A percentile compares a stretch with the other conserved stretches of the same genome.
Evolutionary conservation across 2,888 invertebrate species (phyloP).

Genomic region (Drosophila eohydei): DNA sequence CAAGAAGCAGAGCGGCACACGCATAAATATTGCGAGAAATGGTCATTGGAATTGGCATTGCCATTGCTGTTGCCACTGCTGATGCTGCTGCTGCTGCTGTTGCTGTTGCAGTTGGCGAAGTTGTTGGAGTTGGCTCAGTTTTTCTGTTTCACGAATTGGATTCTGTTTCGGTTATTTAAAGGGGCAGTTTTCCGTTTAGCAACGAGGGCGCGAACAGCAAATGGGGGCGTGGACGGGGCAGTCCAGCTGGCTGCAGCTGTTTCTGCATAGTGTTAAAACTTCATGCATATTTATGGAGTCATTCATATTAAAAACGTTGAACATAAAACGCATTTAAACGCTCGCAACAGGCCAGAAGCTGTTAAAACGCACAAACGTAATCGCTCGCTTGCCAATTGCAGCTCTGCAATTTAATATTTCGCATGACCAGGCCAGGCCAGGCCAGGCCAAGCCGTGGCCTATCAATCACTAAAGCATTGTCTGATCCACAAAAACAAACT

Average conservation of each 20-base stretch:
- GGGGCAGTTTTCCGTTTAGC: slow-evolving; percentile 68
- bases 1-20: slow-evolving; percentile 41
- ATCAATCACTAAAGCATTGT: slow-evolving; percentile 36
- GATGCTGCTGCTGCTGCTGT: slow-evolving; percentile 20
- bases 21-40: slow-evolving; percentile 74
- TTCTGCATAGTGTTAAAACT: slow-evolving; percentile 77
- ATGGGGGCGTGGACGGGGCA: not conserved
- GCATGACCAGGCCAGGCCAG: not conserved
- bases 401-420: slow-evolving; percentile 27
- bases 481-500: slow-evolving; percentile 5
- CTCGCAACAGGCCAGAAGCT: slow-evolving; percentile 41
- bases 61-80: slow-evolving; percentile 17
- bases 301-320: slow-evolving; percentile 76
- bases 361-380: slow-evolving; percentile 57
- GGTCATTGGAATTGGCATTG: slow-evolving; percentile 58
- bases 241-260: slow-evolving; percentile 60
- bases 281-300: slow-evolving; percentile 79
- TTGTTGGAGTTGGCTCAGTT: slow-evolving; percentile 28
- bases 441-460: slow-evolving; percentile 12
- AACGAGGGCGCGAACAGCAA: slow-evolving; percentile 9
- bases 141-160: slow-evolving; percentile 58
- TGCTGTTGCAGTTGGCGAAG: slow-evolving; percentile 26
- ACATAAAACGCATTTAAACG: slow-evolving; percentile 76
- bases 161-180: slow-evolving; percentile 77
- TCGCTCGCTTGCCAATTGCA: slow-evolving; percentile 49